Base-by-base conservation (phyloP, 2,113 vertebrate genomes). In the Dinomys branickii region DNA sequence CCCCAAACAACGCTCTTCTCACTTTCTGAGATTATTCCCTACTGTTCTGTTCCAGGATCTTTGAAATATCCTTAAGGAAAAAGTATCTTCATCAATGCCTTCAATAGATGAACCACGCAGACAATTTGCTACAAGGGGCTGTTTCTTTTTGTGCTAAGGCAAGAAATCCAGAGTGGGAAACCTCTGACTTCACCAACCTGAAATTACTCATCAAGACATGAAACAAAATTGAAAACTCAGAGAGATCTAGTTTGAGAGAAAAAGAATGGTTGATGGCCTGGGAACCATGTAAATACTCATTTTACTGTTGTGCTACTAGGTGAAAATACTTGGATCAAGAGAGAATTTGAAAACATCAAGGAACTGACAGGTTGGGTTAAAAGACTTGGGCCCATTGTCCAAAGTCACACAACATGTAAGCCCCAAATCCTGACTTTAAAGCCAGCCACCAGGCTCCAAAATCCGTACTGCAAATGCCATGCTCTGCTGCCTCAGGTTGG, bases 201-300 rank as follows among this genome's bases (percentile, higher is more conserved):
- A 97, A 94, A 98, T 97, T 95, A 96, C 95, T 97, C 96, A 96
- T 85, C 90, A 35, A 90, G 95, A 98, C 97, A 56, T 7, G 61
- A 96, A 97, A 88, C 61, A 89, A 97, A 97, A 97, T 93, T 86
- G 96, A 97, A 98, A 97, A 97, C 97, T 97, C 97, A 94, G 94
- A 94, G 83, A 82, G 84, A 90, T 96, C 92, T 86, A 58, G 83
- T 94, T 94, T 94, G 85, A 96, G 96, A 90, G 96, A 90, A 96
- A 97, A 92, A 90, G 84, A 69, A 89, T 94, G 73, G 90, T 54
- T 80, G 95, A 92, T 94, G 75, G 88, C 38, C 82, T 81, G 73
- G 81, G 78, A 92, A 69, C 54, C 50, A 85, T 77, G 77, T 69
- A 96, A 95, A 61, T 50, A 67, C 61, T 97, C 80, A 69, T 92